These are phyloP conservation scores for Pipistrellus kuhlii DNA, from an alignment of 2,797 vertebrate genomes.

Conservation along the genomic window DNA sequence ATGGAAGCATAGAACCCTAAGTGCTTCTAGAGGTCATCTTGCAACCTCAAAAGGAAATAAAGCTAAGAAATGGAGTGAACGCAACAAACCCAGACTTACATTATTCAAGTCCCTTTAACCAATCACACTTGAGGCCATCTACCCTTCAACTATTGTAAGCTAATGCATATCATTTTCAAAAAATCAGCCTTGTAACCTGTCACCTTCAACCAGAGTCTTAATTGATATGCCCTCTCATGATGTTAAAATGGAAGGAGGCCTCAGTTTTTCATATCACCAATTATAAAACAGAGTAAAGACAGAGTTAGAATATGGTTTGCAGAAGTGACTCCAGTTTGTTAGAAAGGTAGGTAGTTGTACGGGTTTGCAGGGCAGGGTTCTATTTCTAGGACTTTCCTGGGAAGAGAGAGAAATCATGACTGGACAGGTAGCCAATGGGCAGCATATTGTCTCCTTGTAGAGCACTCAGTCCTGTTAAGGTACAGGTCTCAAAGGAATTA, in stretches of 20 bases:
- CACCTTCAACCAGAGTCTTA: background rate
- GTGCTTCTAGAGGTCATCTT: background rate
- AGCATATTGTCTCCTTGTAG: background rate
- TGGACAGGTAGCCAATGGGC: background rate
- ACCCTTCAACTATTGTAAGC: background rate
- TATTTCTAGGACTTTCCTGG: background rate
- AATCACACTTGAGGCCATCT: background rate
- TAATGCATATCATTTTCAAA: background rate
- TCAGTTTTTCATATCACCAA: background rate
- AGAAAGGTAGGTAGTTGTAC: background rate
- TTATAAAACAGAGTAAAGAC: background rate
- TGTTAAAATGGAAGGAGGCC: background rate
- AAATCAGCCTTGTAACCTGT: background rate
- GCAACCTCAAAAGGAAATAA: background rate
- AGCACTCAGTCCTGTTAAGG: background rate
- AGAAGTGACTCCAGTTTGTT: background rate
- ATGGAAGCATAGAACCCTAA: background rate
- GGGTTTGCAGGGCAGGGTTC: background rate
- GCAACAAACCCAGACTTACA: background rate
- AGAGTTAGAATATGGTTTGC: background rate
- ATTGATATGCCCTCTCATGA: background rate
- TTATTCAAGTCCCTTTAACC: background rate
- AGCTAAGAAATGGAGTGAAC: background rate
- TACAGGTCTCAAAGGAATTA: background rate
- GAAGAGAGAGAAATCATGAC: background rate